Conservation (phyloP, 2,113 vertebrate species). For the Notechis scutatus region DNA sequence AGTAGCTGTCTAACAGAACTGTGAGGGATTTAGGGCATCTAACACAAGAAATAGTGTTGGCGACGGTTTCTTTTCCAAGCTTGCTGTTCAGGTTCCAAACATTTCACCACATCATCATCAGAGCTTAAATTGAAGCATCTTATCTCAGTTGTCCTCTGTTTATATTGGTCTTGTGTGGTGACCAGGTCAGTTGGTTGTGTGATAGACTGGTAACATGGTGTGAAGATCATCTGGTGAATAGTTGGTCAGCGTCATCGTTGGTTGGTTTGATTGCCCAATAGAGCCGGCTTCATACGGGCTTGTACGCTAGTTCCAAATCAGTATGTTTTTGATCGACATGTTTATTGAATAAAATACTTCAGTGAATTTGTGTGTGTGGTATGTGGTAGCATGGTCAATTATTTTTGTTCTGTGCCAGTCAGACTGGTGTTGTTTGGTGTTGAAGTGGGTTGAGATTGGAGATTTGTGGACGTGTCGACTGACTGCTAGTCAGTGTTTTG, state of each 20-base stretch:
- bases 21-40: not conserved
- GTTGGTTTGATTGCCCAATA: not conserved
- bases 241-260: not conserved
- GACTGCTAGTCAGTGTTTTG: not conserved
- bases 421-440: not conserved
- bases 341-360: not conserved
- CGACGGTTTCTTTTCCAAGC: not conserved
- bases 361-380: not conserved
- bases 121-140: not conserved
- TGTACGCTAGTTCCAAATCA: not conserved
- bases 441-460: not conserved
- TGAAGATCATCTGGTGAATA: not conserved
- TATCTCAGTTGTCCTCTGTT: not conserved
- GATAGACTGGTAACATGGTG: not conserved
- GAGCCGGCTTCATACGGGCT: not conserved
- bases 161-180: not conserved
- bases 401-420: not conserved
- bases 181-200: not conserved
- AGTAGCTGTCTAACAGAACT: not conserved
- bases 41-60: not conserved
- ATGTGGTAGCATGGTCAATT: not conserved
- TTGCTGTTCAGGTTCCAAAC: not conserved
- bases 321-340: not conserved
- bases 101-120: rapidly evolving
- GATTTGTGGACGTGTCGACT: not conserved